phyloP scores from a whole-genome alignment of 1,140 invertebrate species.

The Euura saliciscinereae region DNA sequence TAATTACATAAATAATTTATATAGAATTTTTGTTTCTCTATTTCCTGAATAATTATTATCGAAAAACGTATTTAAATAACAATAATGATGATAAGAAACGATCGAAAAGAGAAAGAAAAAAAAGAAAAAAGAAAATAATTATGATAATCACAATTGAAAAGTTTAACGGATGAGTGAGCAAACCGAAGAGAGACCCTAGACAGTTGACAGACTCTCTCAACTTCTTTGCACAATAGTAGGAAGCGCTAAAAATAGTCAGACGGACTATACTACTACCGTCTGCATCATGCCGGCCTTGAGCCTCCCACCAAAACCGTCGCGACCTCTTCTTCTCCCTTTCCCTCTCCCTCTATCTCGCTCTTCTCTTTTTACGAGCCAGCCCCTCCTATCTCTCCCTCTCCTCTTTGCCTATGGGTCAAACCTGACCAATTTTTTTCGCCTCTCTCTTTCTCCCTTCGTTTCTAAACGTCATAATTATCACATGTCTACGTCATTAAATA shows the following conservation, averaged over 20 bases:
- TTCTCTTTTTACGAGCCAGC: not conserved
- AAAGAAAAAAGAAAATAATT: too few relatives aligned
- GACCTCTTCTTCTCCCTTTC: not conserved
- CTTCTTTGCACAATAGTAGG: constrained; percentile 47
- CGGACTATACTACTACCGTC: constrained; percentile 29
- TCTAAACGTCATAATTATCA: too few relatives aligned
- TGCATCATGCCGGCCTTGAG: constrained; percentile 6
- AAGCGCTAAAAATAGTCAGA: constrained; percentile 46
- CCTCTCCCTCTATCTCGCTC: not conserved
- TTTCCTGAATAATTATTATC: too few relatives aligned
- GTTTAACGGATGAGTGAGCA: not conserved
- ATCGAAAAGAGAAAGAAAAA: too few relatives aligned
- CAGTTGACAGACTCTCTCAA: constrained; percentile 39
- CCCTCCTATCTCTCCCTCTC: not conserved
- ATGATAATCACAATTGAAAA: not conserved
- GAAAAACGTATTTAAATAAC: too few relatives aligned
- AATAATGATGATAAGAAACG: too few relatives aligned
- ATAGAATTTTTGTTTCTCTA: too few relatives aligned
- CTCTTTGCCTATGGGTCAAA: too few relatives aligned
- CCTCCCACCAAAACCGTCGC: not conserved
- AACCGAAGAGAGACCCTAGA: constrained; percentile 35
- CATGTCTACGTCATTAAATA: too few relatives aligned
- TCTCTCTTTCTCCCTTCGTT: too few relatives aligned
- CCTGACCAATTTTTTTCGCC: too few relatives aligned
- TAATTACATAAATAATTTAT: too few relatives aligned